Percentiles rank a stretch among this genome's conserved stretches.
Conservation (phyloP, 2,797 vertebrate species). For the Vultur gryphus region DNA sequence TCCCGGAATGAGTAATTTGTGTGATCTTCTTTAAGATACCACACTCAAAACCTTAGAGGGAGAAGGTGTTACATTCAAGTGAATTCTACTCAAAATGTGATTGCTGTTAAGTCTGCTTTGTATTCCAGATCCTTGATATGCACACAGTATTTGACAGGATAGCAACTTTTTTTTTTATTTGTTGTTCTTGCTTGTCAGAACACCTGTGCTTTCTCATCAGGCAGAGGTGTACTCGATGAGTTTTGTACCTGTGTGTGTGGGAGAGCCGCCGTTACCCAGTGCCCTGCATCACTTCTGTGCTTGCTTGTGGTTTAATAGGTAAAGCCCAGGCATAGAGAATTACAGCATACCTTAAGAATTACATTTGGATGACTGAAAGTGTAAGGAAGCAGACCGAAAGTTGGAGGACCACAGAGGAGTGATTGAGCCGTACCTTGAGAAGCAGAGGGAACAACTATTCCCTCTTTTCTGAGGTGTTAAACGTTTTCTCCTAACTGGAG, state of each 20-base stretch:
- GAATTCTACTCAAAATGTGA: slow-evolving; percentile 57
- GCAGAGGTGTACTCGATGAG: background rate
- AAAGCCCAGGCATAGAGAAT: background rate
- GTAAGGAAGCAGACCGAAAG: background rate
- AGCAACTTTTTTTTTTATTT: background rate
- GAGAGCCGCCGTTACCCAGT: background rate
- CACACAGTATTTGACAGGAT: slow-evolving; percentile 17
- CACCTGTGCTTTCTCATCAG: slow-evolving; percentile 16
- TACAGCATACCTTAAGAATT: background rate
- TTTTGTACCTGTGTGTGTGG: background rate
- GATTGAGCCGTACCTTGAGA: background rate
- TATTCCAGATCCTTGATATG: slow-evolving; percentile 1
- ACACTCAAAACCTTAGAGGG: slow-evolving; percentile 55
- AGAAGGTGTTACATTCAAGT: slow-evolving; percentile 62
- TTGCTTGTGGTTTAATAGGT: background rate
- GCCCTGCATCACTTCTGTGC: background rate
- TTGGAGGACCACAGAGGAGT: background rate
- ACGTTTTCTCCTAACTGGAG: background rate
- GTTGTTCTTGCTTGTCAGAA: slow-evolving; percentile 23
- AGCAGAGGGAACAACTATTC: background rate
- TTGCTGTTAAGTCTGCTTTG: slow-evolving; percentile 39
- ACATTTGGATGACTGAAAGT: background rate
- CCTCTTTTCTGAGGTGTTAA: background rate
- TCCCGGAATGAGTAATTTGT: slow-evolving; percentile 70
- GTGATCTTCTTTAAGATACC: slow-evolving; percentile 68